These are phyloP conservation scores for Vespertilio murinus DNA, from an alignment of 2,797 vertebrate genomes.

Conservation along the genomic window DNA sequence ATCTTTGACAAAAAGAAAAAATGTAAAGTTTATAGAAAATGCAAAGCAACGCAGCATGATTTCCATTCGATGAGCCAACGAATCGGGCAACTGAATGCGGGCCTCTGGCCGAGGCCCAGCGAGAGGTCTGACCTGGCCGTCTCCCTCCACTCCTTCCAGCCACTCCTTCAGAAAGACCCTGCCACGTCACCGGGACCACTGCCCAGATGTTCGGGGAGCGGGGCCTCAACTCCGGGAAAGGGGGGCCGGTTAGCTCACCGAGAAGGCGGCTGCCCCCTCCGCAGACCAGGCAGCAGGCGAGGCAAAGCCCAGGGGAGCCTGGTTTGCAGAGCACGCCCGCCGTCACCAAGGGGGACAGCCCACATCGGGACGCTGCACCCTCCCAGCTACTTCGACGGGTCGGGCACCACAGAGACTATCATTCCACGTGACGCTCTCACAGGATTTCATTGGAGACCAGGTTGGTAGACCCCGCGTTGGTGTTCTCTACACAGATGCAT, in stretches of 20 bases:
- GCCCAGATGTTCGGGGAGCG: background rate
- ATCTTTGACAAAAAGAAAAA: slow-evolving; percentile 37
- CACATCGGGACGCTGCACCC: no score
- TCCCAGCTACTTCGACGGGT: no score
- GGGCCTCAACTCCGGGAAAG: background rate
- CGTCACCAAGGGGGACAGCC: background rate
- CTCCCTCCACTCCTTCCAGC: background rate
- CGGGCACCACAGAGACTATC: background rate
- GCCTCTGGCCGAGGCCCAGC: background rate
- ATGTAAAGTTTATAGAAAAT: background rate
- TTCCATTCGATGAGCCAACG: background rate
- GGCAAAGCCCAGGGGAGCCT: background rate
- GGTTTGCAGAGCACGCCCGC: background rate
- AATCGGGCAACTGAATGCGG: background rate
- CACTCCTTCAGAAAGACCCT: background rate
- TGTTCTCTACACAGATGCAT: background rate
- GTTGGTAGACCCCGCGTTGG: background rate
- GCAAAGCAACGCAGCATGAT: background rate
- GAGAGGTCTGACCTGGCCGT: background rate
- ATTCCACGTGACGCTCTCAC: fast-evolving
- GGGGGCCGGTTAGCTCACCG: background rate
- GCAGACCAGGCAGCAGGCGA: fast-evolving
- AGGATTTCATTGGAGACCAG: background rate
- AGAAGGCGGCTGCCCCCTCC: background rate
- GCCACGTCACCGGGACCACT: background rate